Percentiles rank a stretch among this genome's conserved stretches.
phyloP scores from a whole-genome alignment of 2,113 vertebrate species.

The Oriolus oriolus region DNA sequence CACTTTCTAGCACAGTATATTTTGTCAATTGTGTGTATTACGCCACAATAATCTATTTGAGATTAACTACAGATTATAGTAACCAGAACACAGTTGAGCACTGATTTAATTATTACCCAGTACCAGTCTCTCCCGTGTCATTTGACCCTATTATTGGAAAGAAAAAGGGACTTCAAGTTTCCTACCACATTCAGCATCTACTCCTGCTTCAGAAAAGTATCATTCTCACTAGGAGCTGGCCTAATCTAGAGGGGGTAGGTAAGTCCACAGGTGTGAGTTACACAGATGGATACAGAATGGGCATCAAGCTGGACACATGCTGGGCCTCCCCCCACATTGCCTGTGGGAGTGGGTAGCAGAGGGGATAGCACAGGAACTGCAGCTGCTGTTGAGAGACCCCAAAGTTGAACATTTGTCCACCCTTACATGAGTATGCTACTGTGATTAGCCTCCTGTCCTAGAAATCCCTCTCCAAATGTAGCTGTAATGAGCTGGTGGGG shows the following conservation, averaged over 20 bases:
- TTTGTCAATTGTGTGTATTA: not conserved
- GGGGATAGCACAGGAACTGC: not conserved
- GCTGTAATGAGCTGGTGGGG: not conserved
- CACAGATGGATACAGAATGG: rapidly evolving
- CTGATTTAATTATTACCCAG: not conserved
- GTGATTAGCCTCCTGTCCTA: not conserved
- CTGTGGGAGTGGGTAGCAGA: rapidly evolving
- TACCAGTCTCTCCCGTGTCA: not conserved
- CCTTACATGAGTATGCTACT: not conserved
- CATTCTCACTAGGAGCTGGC: not conserved
- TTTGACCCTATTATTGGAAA: not conserved
- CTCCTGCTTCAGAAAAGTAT: not conserved
- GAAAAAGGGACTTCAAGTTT: not conserved
- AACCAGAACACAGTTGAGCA: not conserved
- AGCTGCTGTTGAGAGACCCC: not conserved
- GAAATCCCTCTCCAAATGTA: not conserved
- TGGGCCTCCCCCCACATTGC: rapidly evolving
- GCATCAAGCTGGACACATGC: rapidly evolving
- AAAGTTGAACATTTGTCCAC: not conserved
- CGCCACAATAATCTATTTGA: not conserved
- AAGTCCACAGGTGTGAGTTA: not conserved
- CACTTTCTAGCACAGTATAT: not conserved
- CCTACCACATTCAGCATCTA: not conserved
- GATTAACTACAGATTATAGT: not conserved
- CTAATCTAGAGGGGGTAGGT: rapidly evolving